Conservation (phyloP, 2,113 vertebrate species). For the Platysternon megacephalum region DNA sequence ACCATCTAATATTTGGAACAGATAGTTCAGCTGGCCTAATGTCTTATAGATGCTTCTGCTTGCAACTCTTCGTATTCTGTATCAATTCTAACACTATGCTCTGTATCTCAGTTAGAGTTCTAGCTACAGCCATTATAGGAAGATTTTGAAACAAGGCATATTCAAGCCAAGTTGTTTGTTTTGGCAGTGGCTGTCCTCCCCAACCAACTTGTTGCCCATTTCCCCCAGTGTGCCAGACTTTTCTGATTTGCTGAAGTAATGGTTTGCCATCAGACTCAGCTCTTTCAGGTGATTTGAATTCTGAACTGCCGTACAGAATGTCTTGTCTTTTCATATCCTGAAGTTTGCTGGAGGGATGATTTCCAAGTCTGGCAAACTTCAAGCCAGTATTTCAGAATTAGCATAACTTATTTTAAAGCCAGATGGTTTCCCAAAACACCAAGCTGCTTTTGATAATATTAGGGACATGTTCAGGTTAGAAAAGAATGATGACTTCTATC, state of each 20-base stretch:
- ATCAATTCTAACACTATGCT: background rate
- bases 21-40: background rate
- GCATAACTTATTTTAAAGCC: background rate
- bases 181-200: background rate
- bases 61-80: background rate
- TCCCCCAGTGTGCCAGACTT: background rate
- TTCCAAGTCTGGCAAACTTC: background rate
- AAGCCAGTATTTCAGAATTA: background rate
- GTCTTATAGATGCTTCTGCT: background rate
- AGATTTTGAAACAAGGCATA: background rate
- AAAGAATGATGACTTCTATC: background rate
- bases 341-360: background rate
- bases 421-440: background rate
- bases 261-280: background rate
- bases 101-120: background rate
- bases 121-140: background rate
- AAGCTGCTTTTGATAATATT: background rate
- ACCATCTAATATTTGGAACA: background rate
- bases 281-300: background rate
- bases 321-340: background rate
- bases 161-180: background rate
- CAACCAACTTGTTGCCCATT: background rate
- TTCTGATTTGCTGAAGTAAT: too few relatives aligned
- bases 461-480: background rate
- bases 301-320: background rate